Evolutionary conservation across 2,888 invertebrate genomes (phyloP), one percentile per base, ranked within the genome.

Genomic region (Eristalis arbustorum): DNA sequence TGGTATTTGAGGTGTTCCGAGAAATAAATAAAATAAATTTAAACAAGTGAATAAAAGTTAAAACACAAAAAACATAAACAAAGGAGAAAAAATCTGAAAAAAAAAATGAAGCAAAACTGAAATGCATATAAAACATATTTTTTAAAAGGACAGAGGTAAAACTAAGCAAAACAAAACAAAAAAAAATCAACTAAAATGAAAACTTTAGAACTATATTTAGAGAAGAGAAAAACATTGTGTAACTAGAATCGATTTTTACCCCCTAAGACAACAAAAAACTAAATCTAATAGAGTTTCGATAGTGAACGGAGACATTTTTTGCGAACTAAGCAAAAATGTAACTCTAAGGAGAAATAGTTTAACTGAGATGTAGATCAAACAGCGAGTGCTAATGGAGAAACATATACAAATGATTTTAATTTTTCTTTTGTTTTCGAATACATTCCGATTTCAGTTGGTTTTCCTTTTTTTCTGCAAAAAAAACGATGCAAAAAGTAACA

Each of bases 1-100:
- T 92, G 92, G 92, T 92, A 90, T 92, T 91, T 92, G 91, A 92
- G 92, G 92, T 93, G 92, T 93, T 93, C 93, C 92, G 92, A 91
- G 91, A 91, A 91, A 91, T 91, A 92, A 91, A 91, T 89, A 90
- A 49, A 49, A 18, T 18, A 90, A 90, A 90, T 67, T 31, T 31
- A 31, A 31, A 31, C 31, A 31, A 31, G 31, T 73, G 63, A 83
- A 88, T 83, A 56, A 73, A 77, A 87, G 79, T 76, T 64, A 84
- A 89, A 89, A 88, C 11, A 37, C 34, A 37, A 66, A 71, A 78
- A 31, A 68, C n/a, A n/a, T n/a, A 84, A 62, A 78, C 78, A 88
- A 73, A 78, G 59, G 69, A 64, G 79, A 82, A 73, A n/a, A 68
- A 80, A 59, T 49, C 49, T 49, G 42, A 76, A 73, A 71, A 88